Evolutionary conservation across 2,113 vertebrate species (phyloP).

Genomic region (Paramormyrops kingsleyae): DNA sequence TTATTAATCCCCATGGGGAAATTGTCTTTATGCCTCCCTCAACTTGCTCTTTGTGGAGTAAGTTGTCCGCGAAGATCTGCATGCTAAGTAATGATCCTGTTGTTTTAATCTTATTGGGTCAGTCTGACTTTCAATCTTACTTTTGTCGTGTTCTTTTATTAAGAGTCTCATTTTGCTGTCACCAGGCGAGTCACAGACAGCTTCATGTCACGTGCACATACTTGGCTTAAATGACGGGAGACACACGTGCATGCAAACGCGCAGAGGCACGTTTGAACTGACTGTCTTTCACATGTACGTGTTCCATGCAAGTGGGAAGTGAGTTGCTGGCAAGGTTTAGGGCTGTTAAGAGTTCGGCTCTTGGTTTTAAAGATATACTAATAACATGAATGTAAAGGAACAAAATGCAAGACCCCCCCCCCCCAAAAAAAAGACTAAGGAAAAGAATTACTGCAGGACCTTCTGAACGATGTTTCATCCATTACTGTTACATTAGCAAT

Average conservation of each 20-base stretch:
- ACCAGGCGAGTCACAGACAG: not conserved
- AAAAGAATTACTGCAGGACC: not conserved
- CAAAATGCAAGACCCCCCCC: not conserved
- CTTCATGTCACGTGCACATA: not conserved
- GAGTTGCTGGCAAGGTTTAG: not conserved
- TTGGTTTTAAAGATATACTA: not conserved
- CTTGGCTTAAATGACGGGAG: not conserved
- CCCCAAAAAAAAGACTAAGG: not conserved
- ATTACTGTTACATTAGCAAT: not conserved
- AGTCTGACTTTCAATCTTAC: not conserved
- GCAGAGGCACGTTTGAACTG: not conserved
- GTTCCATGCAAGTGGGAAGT: not conserved
- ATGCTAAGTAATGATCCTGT: not conserved
- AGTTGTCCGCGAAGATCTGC: not conserved
- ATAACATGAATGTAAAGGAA: not conserved
- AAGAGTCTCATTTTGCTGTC: not conserved
- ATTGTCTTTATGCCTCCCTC: too few species aligned
- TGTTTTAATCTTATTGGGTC: not conserved
- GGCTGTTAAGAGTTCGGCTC: not conserved
- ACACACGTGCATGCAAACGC: not conserved
- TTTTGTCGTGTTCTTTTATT: not conserved
- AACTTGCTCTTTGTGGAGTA: too few species aligned
- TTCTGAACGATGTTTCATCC: not conserved
- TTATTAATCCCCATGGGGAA: too few species aligned
- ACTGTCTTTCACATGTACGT: not conserved